A percentile compares a stretch with the other conserved stretches of the same genome.
Evolutionary conservation across 2,888 invertebrate species (phyloP).

Genomic region (Nomada lathburiana): DNA sequence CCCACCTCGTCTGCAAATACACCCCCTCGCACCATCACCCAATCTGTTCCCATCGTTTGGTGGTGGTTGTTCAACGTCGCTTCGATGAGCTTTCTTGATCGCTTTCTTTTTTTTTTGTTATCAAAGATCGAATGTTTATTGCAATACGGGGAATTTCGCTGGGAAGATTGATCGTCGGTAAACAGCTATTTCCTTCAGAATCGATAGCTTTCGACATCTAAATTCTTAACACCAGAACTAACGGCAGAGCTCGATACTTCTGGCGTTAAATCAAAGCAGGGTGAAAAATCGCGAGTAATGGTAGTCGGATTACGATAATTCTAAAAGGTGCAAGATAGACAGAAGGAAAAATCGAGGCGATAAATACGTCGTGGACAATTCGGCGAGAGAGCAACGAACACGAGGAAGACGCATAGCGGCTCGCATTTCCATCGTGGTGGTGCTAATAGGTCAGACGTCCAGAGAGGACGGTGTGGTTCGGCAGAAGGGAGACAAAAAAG

Average conservation of each 20-base stretch:
- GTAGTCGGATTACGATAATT: too few relatives aligned
- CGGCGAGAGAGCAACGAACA: neutral
- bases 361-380: neutral
- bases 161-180: constrained; percentile 16
- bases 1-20: constrained; percentile 59
- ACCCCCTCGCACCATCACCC: constrained; percentile 13
- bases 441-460: constrained; percentile 35
- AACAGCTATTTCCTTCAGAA: neutral
- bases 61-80: constrained; percentile 47
- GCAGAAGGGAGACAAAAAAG: constrained; percentile 1
- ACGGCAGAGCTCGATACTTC: neutral
- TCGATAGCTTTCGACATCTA: too few relatives aligned
- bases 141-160: constrained; percentile 25
- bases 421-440: constrained; percentile 41
- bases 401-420: neutral
- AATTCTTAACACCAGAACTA: too few relatives aligned
- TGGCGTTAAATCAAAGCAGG: neutral
- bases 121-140: neutral
- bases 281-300: too few relatives aligned
- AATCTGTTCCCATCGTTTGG: constrained; percentile 53
- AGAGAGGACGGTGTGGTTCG: neutral
- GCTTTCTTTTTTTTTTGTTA: neutral
- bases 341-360: neutral
- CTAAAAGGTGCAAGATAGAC: too few relatives aligned
- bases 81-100: constrained; percentile 13